A percentile compares a stretch with the other conserved stretches of the same genome.
Evolutionary conservation across 2,113 vertebrate species (phyloP).

Genomic region (Andinoacara biseriatus): DNA sequence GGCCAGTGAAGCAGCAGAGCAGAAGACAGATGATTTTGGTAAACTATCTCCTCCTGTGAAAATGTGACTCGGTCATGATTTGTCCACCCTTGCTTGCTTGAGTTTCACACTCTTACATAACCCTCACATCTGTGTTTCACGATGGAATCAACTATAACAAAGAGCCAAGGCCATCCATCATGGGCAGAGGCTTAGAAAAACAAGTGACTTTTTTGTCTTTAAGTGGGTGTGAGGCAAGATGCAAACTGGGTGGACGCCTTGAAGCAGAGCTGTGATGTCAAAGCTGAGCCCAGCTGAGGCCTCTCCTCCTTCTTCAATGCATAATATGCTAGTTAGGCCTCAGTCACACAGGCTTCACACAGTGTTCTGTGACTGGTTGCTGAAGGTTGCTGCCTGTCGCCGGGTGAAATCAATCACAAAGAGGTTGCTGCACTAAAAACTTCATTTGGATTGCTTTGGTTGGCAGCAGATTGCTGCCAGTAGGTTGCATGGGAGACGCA

Average conservation of each 20-base stretch:
- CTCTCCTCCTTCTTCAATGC: conserved; percentile 14
- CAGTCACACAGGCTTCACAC: neutral
- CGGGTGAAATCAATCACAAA: too few species aligned
- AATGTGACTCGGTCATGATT: conserved; percentile 31
- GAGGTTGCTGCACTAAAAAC: too few species aligned
- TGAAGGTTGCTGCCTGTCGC: neutral
- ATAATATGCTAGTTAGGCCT: neutral
- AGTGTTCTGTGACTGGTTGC: neutral
- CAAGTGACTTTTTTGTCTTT: conserved; percentile 63
- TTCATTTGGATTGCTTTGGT: too few species aligned
- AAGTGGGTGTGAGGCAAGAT: conserved; percentile 70
- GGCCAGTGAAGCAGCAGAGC: conserved; percentile 3
- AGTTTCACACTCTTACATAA: conserved; percentile 55
- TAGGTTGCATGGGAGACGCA: too few species aligned
- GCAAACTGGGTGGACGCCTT: conserved; percentile 60
- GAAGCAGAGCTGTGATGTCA: conserved; percentile 60
- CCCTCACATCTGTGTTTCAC: conserved; percentile 36
- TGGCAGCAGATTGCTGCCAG: too few species aligned
- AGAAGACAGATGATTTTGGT: conserved; percentile 40
- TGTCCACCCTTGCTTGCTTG: conserved; percentile 30
- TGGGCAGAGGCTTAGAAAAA: conserved; percentile 41
- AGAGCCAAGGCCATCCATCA: conserved; percentile 68
- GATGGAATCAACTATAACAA: conserved; percentile 40
- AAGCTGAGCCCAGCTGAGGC: neutral
- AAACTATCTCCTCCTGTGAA: conserved; percentile 30